These are phyloP conservation scores for Mallotus villosus DNA, from an alignment of 2,797 vertebrate species.

Conservation along the genomic window DNA sequence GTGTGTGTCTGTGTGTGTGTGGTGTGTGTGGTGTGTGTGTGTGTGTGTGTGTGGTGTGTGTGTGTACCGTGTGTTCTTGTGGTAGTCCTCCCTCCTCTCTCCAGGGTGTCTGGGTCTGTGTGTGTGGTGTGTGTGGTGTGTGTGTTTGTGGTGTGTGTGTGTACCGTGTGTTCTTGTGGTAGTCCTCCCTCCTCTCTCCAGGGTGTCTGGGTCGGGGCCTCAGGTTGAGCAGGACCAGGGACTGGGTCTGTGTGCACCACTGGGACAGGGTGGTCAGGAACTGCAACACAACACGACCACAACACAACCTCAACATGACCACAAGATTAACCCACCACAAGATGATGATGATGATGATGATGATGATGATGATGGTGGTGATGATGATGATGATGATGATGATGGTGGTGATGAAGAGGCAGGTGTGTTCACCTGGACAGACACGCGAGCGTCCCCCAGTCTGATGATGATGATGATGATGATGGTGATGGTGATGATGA, in stretches of 20 bases:
- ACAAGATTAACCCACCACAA: background rate
- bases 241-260: constrained; percentile 91
- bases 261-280: constrained; percentile 88
- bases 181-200: constrained; percentile 86
- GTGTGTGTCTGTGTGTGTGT: too few relatives aligned
- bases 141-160: too few relatives aligned
- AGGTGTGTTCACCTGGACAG: constrained; percentile 76
- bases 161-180: constrained; percentile 85
- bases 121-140: too few relatives aligned
- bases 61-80: too few relatives aligned
- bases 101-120: too few relatives aligned
- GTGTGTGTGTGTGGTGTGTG: too few relatives aligned
- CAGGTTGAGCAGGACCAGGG: constrained; percentile 85
- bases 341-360: too few relatives aligned
- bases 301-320: too few relatives aligned
- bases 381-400: background rate
- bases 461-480: constrained; percentile 67
- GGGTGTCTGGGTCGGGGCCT: constrained; percentile 81
- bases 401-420: background rate
- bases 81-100: too few relatives aligned
- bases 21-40: too few relatives aligned
- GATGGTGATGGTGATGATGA: background rate
- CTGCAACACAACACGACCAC: constrained; percentile 56
- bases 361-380: background rate
- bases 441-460: constrained; percentile 85